A percentile compares a stretch with the other conserved stretches of the same genome.
These are phyloP conservation scores for Eriocheir sinensis DNA, from an alignment of 1,140 invertebrate genomes.

Conservation along the genomic window DNA sequence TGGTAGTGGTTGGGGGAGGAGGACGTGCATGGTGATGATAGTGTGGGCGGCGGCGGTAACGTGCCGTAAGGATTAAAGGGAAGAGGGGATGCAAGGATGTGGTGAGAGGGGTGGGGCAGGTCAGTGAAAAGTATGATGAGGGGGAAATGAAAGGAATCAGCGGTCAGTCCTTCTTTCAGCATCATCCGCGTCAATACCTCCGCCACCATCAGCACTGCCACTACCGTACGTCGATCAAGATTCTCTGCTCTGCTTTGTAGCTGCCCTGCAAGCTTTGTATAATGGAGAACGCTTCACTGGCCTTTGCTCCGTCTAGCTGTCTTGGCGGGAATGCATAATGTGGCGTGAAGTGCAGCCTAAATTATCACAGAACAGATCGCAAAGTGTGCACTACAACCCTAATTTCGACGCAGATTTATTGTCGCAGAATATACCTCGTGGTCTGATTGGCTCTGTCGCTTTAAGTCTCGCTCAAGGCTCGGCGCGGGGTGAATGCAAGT, in stretches of 20 bases:
- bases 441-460: conserved; percentile 69
- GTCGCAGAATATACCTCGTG: conserved; percentile 69
- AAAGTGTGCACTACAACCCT: conserved; percentile 41
- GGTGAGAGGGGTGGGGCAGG: background rate
- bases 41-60: background rate
- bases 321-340: background rate
- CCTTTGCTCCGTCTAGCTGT: background rate
- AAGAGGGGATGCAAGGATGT: background rate
- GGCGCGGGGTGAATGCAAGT: conserved; percentile 44
- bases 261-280: background rate
- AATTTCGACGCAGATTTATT: conserved; percentile 67
- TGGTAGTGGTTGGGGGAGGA: background rate
- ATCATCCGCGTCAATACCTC: too few species aligned
- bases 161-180: background rate
- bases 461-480: conserved; percentile 62
- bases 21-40: background rate
- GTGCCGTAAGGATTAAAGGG: background rate
- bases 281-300: background rate
- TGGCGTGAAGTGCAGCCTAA: background rate
- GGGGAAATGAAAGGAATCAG: background rate
- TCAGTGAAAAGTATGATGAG: conserved; percentile 30
- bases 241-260: background rate
- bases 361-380: conserved; percentile 55
- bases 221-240: background rate
- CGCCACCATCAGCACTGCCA: background rate